phyloP scores from a whole-genome alignment of 2,113 vertebrate genomes.

The Indicator maculatus region DNA sequence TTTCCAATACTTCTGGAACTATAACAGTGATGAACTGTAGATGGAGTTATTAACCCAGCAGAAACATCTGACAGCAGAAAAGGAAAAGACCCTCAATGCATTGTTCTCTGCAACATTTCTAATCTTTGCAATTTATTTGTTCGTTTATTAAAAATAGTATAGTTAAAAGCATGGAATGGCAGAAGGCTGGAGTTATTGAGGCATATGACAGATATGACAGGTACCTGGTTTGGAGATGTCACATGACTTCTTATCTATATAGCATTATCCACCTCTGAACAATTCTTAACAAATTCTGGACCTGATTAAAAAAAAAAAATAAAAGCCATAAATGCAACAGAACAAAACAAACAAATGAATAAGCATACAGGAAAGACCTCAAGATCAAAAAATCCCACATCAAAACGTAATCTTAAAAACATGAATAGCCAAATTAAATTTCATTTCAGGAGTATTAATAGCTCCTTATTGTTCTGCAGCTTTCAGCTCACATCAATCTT shows the following conservation, averaged over 20 bases:
- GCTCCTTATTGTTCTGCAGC: not conserved
- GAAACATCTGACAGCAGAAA: constrained; percentile 4
- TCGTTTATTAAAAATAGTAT: not conserved
- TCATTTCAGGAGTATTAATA: not conserved
- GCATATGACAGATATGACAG: not conserved
- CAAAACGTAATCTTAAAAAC: not conserved
- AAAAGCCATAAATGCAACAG: not conserved
- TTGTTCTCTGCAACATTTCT: not conserved
- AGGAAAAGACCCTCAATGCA: not conserved
- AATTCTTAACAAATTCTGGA: not conserved
- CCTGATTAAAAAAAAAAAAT: not conserved
- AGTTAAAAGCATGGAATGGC: not conserved
- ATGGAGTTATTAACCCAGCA: constrained; percentile 66
- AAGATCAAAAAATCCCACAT: not conserved
- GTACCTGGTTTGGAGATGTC: not conserved
- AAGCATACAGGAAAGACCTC: not conserved
- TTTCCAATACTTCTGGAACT: not conserved
- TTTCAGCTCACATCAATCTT: not conserved
- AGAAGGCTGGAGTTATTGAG: not conserved
- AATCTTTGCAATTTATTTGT: not conserved
- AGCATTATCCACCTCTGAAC: not conserved
- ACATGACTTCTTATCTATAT: not conserved
- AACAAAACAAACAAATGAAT: not conserved
- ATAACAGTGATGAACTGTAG: constrained; percentile 70
- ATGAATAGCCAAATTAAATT: not conserved